Conservation (phyloP, 2,113 vertebrate genomes). For the Apteryx owenii region DNA sequence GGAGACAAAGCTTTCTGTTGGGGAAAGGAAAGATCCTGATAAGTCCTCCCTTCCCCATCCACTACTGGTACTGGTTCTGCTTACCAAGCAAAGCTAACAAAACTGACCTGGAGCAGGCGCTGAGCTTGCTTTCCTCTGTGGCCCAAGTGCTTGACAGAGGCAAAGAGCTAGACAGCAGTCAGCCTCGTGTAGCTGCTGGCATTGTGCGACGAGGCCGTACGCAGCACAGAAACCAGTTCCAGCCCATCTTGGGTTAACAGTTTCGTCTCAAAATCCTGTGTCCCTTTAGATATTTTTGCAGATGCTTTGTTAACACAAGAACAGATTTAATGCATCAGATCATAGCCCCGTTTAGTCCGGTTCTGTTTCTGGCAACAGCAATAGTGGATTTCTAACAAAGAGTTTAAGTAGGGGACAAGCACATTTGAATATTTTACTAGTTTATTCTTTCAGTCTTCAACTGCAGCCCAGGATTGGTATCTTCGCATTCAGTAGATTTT, state of each 20-base stretch:
- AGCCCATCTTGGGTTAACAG: background rate
- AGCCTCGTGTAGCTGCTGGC: background rate
- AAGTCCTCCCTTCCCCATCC: background rate
- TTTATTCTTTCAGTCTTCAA: background rate
- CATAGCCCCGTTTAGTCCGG: background rate
- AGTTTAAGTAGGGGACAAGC: background rate
- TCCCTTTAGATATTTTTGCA: background rate
- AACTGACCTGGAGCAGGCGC: background rate
- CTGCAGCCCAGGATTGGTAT: background rate
- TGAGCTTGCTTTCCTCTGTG: background rate
- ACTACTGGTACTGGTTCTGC: background rate
- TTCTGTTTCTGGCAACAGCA: background rate
- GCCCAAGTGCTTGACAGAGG: background rate
- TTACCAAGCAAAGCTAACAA: background rate
- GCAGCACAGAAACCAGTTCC: too few relatives aligned
- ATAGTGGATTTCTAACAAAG: background rate
- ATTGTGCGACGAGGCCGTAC: background rate
- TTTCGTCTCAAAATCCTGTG: background rate
- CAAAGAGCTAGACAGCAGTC: background rate
- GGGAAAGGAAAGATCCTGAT: background rate
- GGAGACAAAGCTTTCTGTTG: background rate
- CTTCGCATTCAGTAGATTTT: background rate
- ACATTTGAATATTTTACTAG: background rate
- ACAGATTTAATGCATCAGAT: background rate
- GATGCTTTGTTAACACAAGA: background rate